Conservation (phyloP, 2,888 invertebrate species). For the Scaptomyza parva region DNA sequence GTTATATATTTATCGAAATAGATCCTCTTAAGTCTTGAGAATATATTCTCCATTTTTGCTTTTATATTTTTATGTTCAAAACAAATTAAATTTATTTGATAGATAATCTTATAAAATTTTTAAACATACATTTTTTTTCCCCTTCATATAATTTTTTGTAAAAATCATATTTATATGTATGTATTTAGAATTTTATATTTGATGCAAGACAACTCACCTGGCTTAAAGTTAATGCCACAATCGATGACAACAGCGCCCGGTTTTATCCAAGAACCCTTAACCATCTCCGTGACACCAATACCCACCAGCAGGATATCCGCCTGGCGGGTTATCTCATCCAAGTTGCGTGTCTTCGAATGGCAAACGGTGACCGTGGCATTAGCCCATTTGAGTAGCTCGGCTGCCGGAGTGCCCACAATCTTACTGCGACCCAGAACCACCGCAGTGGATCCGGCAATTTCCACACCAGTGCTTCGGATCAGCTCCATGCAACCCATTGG, state of each 20-base stretch:
- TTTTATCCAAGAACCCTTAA: slow-evolving; percentile 98
- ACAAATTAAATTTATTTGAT: no score
- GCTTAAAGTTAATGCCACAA: slow-evolving; percentile 97
- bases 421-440: slow-evolving; percentile 98
- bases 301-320: slow-evolving; percentile 99
- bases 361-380: slow-evolving; percentile 98
- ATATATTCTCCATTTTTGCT: no score
- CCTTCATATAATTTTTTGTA: no score
- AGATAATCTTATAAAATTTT: no score
- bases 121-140: no score
- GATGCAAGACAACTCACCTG: slow-evolving; percentile 88
- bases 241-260: slow-evolving; percentile 99
- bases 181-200: no score
- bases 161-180: no score
- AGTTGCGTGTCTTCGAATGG: slow-evolving; percentile 96
- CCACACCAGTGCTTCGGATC: slow-evolving; percentile 90
- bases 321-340: slow-evolving; percentile 90
- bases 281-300: slow-evolving; percentile 95
- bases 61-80: no score
- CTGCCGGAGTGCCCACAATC: slow-evolving; percentile 98
- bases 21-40: no score
- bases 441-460: slow-evolving; percentile 92
- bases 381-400: slow-evolving; percentile 97
- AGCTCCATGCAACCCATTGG: slow-evolving; percentile 96
- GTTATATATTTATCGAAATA: no score